Conservation (phyloP, 2,888 invertebrate species). For the Lepidocyrtoides sp. region DNA sequence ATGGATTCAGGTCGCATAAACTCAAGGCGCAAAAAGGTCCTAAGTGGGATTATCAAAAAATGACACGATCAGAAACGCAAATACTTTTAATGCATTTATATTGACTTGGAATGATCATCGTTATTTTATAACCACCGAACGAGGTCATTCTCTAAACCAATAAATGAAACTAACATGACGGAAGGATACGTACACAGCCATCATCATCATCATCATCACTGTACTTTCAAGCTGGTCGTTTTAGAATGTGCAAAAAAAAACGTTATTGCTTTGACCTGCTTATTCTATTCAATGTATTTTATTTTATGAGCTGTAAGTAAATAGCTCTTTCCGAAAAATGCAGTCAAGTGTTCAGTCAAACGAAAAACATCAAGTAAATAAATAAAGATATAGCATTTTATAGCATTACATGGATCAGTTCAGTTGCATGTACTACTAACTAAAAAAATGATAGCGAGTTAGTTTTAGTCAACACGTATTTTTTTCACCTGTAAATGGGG, state of each 20-base stretch:
- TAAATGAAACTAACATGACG: background rate
- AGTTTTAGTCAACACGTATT: slow-evolving; percentile 5
- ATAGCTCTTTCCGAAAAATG: background rate
- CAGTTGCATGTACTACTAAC: background rate
- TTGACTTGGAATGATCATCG: background rate
- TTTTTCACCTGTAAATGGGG: slow-evolving; percentile 91
- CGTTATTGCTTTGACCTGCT: background rate
- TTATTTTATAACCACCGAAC: background rate
- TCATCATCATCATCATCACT: background rate
- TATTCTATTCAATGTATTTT: background rate
- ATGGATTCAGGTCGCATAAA: slow-evolving; percentile 92
- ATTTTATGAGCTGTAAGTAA: background rate
- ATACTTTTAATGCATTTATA: background rate
- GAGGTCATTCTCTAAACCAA: background rate
- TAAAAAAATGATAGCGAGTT: background rate
- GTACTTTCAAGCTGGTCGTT: background rate
- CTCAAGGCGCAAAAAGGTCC: slow-evolving; percentile 93
- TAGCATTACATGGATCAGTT: slow-evolving; percentile 11
- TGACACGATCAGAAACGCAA: no score
- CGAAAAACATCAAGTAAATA: background rate
- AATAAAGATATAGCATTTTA: background rate
- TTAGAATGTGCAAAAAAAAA: slow-evolving; percentile 2
- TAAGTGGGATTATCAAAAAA: slow-evolving; percentile 86
- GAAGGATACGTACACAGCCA: slow-evolving; percentile 12
- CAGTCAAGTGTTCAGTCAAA: background rate